phyloP scores from a whole-genome alignment of 2,888 invertebrate genomes.

The Drosophila pseudotakahashii region DNA sequence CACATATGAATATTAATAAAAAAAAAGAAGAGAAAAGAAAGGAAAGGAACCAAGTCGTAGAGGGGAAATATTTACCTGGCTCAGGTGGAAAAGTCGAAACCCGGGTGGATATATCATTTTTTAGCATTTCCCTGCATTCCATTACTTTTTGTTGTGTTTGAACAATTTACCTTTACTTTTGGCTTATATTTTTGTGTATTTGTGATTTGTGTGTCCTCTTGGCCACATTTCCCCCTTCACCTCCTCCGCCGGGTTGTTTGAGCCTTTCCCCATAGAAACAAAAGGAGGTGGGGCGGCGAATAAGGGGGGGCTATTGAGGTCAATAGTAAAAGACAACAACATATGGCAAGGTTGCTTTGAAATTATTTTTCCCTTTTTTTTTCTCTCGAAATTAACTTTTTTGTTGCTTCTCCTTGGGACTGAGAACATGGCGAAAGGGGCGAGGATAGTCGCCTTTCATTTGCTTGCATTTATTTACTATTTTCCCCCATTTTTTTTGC shows the following conservation, averaged over 20 bases:
- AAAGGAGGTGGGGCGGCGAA: constrained; percentile 29
- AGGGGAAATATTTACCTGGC: constrained; percentile 20
- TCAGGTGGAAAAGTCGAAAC: constrained; percentile 28
- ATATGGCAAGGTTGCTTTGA: constrained; percentile 80
- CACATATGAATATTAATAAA: constrained; percentile 51
- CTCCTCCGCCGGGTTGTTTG: constrained; percentile 27
- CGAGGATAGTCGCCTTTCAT: constrained; percentile 2
- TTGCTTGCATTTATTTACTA: constrained; percentile 28
- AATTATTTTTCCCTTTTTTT: constrained; percentile 67
- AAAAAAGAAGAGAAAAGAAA: constrained; percentile 4
- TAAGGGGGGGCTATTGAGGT: constrained; percentile 61
- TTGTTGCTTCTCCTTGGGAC: constrained; percentile 27
- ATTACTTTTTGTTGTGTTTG: constrained; percentile 52
- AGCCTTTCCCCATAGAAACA: constrained; percentile 73
- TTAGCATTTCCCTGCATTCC: constrained; percentile 28
- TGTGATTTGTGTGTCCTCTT: constrained; percentile 28
- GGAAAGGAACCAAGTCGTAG: constrained; percentile 5
- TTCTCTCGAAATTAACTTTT: constrained; percentile 68
- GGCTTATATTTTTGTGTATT: constrained; percentile 44
- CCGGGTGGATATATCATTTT: constrained; percentile 34
- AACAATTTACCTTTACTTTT: constrained; percentile 65
- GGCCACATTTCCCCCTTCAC: constrained; percentile 11
- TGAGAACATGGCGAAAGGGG: constrained; percentile 20
- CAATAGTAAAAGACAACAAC: constrained; percentile 78
- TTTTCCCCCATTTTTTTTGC: constrained; percentile 11